Evolutionary conservation across 1,140 invertebrate species (phyloP).

Genomic region (Galleria mellonella): DNA sequence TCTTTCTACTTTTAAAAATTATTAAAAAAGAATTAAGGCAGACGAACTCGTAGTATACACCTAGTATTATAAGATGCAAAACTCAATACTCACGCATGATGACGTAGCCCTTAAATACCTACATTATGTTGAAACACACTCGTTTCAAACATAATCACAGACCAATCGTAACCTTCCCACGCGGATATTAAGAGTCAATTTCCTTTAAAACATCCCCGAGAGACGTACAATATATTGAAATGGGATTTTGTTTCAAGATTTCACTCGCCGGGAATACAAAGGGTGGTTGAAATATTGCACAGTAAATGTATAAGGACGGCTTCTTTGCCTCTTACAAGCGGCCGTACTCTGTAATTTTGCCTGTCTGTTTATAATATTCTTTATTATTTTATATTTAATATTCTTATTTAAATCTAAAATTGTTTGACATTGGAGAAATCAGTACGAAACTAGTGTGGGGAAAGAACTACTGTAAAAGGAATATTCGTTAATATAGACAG

Average conservation of each 20-base stretch:
- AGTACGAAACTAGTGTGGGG: too few species aligned
- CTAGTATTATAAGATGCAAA: too few species aligned
- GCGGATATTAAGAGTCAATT: neutral
- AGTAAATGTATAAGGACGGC: constrained; percentile 19
- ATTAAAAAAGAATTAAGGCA: too few species aligned
- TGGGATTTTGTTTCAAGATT: constrained; percentile 16
- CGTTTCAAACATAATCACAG: neutral
- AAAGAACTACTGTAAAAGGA: too few species aligned
- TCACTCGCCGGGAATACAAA: constrained; percentile 10
- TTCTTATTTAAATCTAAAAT: too few species aligned
- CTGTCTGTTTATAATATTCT: neutral
- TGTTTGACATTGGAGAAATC: too few species aligned
- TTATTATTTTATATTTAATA: too few species aligned
- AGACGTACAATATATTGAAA: constrained; percentile 4
- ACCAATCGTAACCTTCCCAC: neutral
- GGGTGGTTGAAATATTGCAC: constrained; percentile 19
- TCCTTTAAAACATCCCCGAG: neutral
- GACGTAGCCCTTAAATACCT: too few species aligned
- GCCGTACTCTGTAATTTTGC: neutral
- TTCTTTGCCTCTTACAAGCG: constrained; percentile 7
- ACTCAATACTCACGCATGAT: too few species aligned
- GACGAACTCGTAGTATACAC: too few species aligned
- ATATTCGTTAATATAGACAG: too few species aligned
- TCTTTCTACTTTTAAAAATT: too few species aligned
- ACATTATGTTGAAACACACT: neutral